These are phyloP conservation scores for Nerophis ophidion DNA, from an alignment of 2,113 vertebrate species.

Conservation along the genomic window DNA sequence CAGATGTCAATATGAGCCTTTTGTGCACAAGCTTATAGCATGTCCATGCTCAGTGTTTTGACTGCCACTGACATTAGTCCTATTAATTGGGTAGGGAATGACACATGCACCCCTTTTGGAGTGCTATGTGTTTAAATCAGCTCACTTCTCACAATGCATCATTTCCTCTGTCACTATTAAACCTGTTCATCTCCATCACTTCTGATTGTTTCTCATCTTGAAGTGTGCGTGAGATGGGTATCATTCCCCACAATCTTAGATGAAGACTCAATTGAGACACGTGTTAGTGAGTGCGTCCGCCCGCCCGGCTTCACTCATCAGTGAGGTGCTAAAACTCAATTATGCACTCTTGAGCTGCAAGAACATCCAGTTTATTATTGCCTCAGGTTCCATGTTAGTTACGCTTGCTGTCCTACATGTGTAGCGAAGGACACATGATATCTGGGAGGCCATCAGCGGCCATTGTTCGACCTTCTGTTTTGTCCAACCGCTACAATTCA, in stretches of 20 bases:
- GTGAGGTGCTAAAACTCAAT: constrained; percentile 57
- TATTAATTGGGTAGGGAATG: constrained; percentile 25
- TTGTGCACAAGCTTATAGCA: constrained; percentile 13
- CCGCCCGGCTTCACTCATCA: constrained; percentile 55
- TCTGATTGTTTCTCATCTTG: constrained; percentile 56
- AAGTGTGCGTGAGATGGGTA: constrained; percentile 59
- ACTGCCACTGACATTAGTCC: constrained; percentile 14
- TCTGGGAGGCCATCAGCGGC: constrained; percentile 10
- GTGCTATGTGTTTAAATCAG: constrained; percentile 47
- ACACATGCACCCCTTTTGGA: constrained; percentile 37
- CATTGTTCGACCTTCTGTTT: constrained; percentile 15
- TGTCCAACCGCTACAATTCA: constrained; percentile 8
- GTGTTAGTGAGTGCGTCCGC: constrained; percentile 28
- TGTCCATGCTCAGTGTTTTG: constrained; percentile 12
- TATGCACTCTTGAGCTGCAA: constrained; percentile 54
- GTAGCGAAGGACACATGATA: constrained; percentile 22
- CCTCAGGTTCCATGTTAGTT: constrained; percentile 39
- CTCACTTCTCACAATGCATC: constrained; percentile 55
- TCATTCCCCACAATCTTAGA: constrained; percentile 61
- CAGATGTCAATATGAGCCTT: constrained; percentile 13
- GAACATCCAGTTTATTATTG: constrained; percentile 56
- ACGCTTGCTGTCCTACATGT: constrained; percentile 33
- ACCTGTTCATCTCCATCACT: constrained; percentile 65
- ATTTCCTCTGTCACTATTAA: constrained; percentile 59
- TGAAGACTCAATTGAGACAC: constrained; percentile 48